Conservation (phyloP, 2,113 vertebrate species). For the Willisornis vidua region DNA sequence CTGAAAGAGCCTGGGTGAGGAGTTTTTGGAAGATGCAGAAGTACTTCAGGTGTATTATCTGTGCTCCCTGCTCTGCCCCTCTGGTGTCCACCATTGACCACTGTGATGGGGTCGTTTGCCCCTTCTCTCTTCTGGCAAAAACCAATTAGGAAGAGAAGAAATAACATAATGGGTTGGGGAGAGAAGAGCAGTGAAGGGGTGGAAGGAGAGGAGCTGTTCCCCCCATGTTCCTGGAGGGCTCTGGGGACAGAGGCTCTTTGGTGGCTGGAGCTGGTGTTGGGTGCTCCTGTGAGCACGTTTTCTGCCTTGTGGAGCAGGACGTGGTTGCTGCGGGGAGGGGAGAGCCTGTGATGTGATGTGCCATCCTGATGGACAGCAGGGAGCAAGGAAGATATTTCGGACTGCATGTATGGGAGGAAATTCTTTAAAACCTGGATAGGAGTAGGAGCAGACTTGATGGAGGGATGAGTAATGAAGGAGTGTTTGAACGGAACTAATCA, state of each 20-base stretch:
- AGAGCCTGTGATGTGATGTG: neutral
- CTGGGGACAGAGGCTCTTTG: neutral
- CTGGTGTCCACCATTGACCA: neutral
- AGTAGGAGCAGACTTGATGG: constrained; percentile 60
- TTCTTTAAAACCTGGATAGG: constrained; percentile 51
- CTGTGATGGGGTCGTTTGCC: rapidly evolving
- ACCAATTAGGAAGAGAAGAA: neutral
- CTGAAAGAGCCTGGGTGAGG: neutral
- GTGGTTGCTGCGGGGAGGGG: neutral
- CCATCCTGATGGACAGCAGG: neutral
- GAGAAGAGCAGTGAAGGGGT: neutral
- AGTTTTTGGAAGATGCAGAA: neutral
- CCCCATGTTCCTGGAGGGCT: neutral
- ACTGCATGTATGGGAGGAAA: neutral
- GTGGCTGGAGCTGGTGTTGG: neutral
- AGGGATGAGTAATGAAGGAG: constrained; percentile 65
- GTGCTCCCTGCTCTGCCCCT: neutral
- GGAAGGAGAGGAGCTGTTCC: neutral
- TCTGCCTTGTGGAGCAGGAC: neutral
- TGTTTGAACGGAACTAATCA: constrained; percentile 70
- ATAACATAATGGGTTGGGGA: neutral
- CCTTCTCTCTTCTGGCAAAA: neutral
- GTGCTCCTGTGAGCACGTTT: neutral
- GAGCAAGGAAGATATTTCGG: neutral
- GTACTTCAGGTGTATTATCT: neutral